Base-by-base conservation (phyloP, 2,888 invertebrate species). In the Gandaritis pyraliata region DNA sequence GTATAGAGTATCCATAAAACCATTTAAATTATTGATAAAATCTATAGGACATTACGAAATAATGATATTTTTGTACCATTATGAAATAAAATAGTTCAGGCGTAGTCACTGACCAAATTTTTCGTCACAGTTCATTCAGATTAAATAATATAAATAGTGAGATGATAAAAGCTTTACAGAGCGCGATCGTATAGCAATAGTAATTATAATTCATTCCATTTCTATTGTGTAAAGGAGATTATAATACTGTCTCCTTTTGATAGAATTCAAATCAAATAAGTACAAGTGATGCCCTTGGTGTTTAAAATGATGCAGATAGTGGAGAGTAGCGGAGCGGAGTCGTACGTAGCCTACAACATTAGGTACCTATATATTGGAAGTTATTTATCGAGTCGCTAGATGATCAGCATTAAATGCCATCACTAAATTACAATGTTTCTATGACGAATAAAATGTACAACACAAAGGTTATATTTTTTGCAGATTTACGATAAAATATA, bases 211-310 rank as follows among this genome's bases (percentile, higher is more conserved):
- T 83, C 83, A 88, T 88, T 88, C 87, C 88, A 86, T 80, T 82
- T 77, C 65, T 72, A 71, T 78, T 71, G 72, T 71, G 72, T 77
- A 74, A 75, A 75, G 73, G 74, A 74, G 76, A 74, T 72, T 73
- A 67, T 29, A 36, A 15, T 30, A 56, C n/a, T 13, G 71, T 71
- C 66, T 68, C 69, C 69, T 70, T 76, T 79, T 75, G 69, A 73
- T 82, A 80, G 72, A 74, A 81, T 75, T 77, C 76, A 74, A 82
- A 82, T 74, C 75, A 80, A 80, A 75, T 85, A 80, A 91, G 90
- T 90, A 91, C 91, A 90, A 90, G 83, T 78, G 81, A 87, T 81
- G 86, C 89, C 91, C 90, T 90, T 89, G 81, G 78, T 76, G 83
- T 76, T 83, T 80, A 81, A 78, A 76, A 74, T 76, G 77, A 83